Evolutionary conservation across 2,888 invertebrate species (phyloP), one percentile per base, ranked within the genome.

Genomic region (Nomada fabriciana): DNA sequence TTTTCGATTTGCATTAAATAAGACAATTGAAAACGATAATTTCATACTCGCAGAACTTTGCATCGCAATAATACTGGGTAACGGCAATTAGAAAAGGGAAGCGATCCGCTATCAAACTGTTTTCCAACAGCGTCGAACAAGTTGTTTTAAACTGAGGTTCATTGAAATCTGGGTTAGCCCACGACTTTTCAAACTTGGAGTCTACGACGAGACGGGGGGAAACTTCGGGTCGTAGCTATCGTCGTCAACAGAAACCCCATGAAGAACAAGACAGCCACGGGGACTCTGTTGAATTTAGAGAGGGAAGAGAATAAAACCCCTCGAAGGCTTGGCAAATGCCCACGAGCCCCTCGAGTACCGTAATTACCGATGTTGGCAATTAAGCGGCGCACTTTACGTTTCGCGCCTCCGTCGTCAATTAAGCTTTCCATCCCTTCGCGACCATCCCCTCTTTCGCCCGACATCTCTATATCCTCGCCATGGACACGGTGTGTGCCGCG

Each of bases 291-390:
- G 82, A 79, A 79, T 84, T 68, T 76, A 61, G 25, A 20, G 20
- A 10, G 47, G 47, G 67, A 29, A 25, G 81, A 59, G 81, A 83
- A 86, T 87, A 81, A 86, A 87, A 86, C 81, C 76, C 64, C 74
- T 52, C 55, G 59, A 59, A 74, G 74, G 75, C 72, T 83, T 79
- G 83, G 85, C 82, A 87, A 86, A 83, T 86, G 87, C 86, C 82
- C 85, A 80, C 83, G 86, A 82, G 69, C 52, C 78, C 70, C 79
- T 61, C 71, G 85, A 90, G 87, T 86, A 84, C 87, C 88, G 88
- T 89, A 90, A 90, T 90, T 89, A 90, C 86, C 81, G 84, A 89
- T 89, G 90, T 89, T 89, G 86, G 87, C 90, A 90, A 90, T 90
- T 90, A 90, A 90, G 88, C 82, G 82, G 87, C 86, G 77, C 87